phyloP scores from a whole-genome alignment of 2,113 vertebrate species.

The Prinia subflava region DNA sequence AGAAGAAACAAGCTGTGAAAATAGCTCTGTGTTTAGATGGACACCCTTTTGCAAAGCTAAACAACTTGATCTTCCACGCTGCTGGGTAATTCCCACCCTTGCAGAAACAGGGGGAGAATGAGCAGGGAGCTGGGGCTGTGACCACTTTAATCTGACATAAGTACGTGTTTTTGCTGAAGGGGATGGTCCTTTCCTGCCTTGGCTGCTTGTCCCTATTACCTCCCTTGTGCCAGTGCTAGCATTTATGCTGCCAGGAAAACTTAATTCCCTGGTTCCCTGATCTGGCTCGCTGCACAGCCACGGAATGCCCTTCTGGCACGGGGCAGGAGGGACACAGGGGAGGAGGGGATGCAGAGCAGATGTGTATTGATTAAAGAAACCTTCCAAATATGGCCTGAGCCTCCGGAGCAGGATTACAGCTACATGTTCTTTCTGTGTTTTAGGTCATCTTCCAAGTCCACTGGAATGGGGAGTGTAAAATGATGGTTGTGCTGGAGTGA shows the following conservation, averaged over 20 bases:
- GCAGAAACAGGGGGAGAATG: neutral
- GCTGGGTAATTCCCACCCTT: neutral
- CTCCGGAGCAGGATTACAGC: neutral
- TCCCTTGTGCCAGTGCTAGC: neutral
- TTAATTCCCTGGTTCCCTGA: neutral
- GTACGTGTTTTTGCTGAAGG: neutral
- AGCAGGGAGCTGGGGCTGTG: neutral
- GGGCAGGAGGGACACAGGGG: neutral
- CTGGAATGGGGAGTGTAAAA: neutral
- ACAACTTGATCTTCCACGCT: neutral
- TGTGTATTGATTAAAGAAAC: neutral
- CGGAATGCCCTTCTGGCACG: neutral
- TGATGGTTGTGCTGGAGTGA: neutral
- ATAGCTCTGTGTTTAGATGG: neutral
- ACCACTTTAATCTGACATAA: slow-evolving; percentile 5
- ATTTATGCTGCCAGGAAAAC: neutral
- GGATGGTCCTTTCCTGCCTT: slow-evolving; percentile 20
- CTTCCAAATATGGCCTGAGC: neutral
- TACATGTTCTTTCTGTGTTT: neutral
- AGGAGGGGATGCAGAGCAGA: neutral
- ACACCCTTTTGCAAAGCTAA: slow-evolving; percentile 1
- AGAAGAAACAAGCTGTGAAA: slow-evolving; percentile 17
- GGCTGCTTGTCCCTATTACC: neutral
- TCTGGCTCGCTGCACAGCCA: neutral
- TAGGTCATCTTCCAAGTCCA: neutral